A percentile compares a stretch with the other conserved stretches of the same genome.
Evolutionary conservation across 2,888 invertebrate genomes (phyloP).

Genomic region (Ophraella communa): DNA sequence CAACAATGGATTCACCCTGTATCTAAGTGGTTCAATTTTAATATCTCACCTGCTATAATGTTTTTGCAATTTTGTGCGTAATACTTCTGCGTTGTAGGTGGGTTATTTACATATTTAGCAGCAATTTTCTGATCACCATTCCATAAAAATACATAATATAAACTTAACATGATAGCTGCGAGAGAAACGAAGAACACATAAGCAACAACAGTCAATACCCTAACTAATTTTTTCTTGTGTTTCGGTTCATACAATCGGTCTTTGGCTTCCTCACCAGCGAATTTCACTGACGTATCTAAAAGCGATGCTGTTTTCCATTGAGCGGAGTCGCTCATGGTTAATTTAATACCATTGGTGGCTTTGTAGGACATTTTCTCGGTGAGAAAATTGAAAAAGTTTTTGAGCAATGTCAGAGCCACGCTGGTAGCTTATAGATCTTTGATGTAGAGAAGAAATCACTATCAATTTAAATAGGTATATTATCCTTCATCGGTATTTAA

Average conservation of each 20-base stretch:
- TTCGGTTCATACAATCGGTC: slow-evolving; percentile 82
- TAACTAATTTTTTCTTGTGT: slow-evolving; percentile 85
- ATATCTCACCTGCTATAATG: slow-evolving; percentile 41
- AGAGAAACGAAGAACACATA: slow-evolving; percentile 94
- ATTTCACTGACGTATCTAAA: slow-evolving; percentile 68
- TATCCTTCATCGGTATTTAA: slow-evolving; percentile 7
- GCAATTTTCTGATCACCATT: slow-evolving; percentile 69
- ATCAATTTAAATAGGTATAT: slow-evolving; percentile 1
- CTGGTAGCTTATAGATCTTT: slow-evolving; percentile 36
- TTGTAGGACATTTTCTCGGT: slow-evolving; percentile 64
- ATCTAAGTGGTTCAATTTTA: not conserved
- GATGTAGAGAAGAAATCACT: slow-evolving; percentile 16
- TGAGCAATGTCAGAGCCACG: slow-evolving; percentile 43
- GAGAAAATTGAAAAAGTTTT: slow-evolving; percentile 32
- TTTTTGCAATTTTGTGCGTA: slow-evolving; percentile 42
- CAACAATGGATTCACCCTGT: not conserved
- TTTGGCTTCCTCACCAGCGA: slow-evolving; percentile 70
- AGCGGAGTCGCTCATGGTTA: slow-evolving; percentile 46
- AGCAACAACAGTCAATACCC: slow-evolving; percentile 90
- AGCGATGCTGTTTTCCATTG: slow-evolving; percentile 50
- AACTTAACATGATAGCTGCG: slow-evolving; percentile 90
- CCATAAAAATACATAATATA: slow-evolving; percentile 95
- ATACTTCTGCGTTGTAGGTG: slow-evolving; percentile 25
- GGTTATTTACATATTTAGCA: slow-evolving; percentile 38
- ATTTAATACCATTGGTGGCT: slow-evolving; percentile 64